Percentiles rank a stretch among this genome's conserved stretches.
Evolutionary conservation across 2,888 invertebrate species (phyloP).

Genomic region (Chymomyza fuscimana): DNA sequence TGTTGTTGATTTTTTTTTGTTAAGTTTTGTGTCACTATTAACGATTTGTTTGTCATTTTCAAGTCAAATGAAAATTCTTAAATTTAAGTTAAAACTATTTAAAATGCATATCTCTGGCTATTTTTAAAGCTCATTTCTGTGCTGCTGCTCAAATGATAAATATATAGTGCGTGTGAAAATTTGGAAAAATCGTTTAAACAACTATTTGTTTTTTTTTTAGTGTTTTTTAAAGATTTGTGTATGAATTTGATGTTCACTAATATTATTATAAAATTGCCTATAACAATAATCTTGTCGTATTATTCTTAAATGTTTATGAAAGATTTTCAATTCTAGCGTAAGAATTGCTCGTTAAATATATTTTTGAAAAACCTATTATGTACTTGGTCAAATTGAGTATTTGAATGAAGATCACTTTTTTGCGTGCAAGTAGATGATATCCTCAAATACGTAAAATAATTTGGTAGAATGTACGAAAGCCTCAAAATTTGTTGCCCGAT

Average conservation of each 20-base stretch:
- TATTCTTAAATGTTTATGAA: too few species aligned
- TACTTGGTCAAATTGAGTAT: too few species aligned
- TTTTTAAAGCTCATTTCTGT: neutral
- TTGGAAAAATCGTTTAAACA: neutral
- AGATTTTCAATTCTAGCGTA: too few species aligned
- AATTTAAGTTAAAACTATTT: constrained; percentile 10
- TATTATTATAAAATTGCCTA: neutral
- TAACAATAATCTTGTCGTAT: too few species aligned
- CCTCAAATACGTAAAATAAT: too few species aligned
- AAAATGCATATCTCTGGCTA: neutral
- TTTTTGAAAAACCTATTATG: too few species aligned
- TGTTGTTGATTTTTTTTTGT: neutral
- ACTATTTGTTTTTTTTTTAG: constrained; percentile 1
- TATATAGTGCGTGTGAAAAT: neutral
- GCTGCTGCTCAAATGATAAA: neutral
- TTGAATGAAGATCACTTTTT: too few species aligned
- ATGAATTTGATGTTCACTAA: neutral
- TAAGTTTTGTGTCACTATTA: neutral
- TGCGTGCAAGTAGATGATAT: too few species aligned
- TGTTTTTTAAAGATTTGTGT: constrained; percentile 4
- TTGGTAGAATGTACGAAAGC: too few species aligned
- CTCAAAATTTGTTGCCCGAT: too few species aligned
- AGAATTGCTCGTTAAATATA: too few species aligned
- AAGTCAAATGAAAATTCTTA: neutral
- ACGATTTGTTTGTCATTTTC: neutral